Evolutionary conservation across 1,140 invertebrate genomes (phyloP).

Genomic region (Teleogryllus occipitalis): DNA sequence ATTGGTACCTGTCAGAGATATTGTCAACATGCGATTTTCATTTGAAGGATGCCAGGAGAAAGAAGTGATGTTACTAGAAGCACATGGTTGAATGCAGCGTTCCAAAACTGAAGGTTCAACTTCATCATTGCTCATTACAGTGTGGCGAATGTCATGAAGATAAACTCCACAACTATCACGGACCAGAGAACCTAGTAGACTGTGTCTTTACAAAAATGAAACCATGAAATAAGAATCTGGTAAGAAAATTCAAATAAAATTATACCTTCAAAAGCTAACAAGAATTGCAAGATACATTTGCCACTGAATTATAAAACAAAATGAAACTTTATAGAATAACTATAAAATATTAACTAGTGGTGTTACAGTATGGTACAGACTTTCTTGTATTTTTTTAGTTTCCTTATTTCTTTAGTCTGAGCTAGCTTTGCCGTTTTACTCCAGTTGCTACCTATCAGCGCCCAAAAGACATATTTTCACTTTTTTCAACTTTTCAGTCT

Average conservation of each 20-base stretch:
- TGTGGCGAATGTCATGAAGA: slow-evolving; percentile 74
- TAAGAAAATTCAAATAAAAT: background rate
- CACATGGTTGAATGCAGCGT: slow-evolving; percentile 52
- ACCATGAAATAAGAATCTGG: slow-evolving; percentile 26
- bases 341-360: background rate
- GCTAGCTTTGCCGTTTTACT: no score
- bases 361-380: background rate
- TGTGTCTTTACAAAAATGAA: slow-evolving; percentile 42
- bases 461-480: no score
- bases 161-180: slow-evolving; percentile 58
- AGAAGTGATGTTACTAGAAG: slow-evolving; percentile 47
- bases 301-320: background rate
- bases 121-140: slow-evolving; percentile 56
- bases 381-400: no score
- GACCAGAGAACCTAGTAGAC: slow-evolving; percentile 64
- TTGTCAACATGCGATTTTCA: slow-evolving; percentile 64
- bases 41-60: slow-evolving; percentile 78
- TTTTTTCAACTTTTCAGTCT: no score
- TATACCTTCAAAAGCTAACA: background rate
- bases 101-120: slow-evolving; percentile 67
- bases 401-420: no score
- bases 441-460: no score
- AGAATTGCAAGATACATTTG: background rate
- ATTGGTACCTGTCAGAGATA: slow-evolving; percentile 46
- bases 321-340: background rate